Evolutionary conservation across 2,888 invertebrate genomes (phyloP), one percentile per base, ranked within the genome.

Genomic region (Sarcophaga rosellei): DNA sequence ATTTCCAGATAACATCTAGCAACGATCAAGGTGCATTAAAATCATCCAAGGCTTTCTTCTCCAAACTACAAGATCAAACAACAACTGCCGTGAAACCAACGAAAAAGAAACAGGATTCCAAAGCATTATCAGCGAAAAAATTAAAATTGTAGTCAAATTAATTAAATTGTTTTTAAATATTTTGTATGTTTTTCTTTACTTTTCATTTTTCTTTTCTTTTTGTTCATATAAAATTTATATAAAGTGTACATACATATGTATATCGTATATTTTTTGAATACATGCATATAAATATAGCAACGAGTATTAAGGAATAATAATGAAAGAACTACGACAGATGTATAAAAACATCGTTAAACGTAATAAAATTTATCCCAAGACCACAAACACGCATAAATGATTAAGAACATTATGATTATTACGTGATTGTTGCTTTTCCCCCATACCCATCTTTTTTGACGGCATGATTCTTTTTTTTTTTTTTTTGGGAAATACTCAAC

Each of bases 1-100:
- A 35, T 35, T 35, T 88, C 8, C 87, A 92, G 92, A 89, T 90
- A 79, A 90, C 90, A 63, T 35, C 91, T 35, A 92, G 90, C 78
- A 89, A 90, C 59, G 94, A 94, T 85, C 92, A 93, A 53, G 94
- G 94, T 88, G 92, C 94, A 59, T 90, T 96, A 15, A 96, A 95
- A 91, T 96, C 97, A 0, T 97, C 97, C 0, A 96, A 96, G 89
- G 95, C 96, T 0, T 98, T 98, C 95, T 98, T 98, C 94, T 95
- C 95, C 73, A 96, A 97, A 91, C 93, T 98, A 8, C 97, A 98
- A 92, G 97, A 98, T 89, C 86, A 84, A 75, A 15, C 84, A 72
- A 81, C 78, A 21, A 66, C 15, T n/a, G 95, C 97, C 91, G 95
- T 95, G 0, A 87, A 89, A 53, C 88, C 90, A 25, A 90, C 89